Evolutionary conservation across 2,888 invertebrate species (phyloP), one percentile per base, ranked within the genome.

Genomic region (Keiferia lycopersicella): DNA sequence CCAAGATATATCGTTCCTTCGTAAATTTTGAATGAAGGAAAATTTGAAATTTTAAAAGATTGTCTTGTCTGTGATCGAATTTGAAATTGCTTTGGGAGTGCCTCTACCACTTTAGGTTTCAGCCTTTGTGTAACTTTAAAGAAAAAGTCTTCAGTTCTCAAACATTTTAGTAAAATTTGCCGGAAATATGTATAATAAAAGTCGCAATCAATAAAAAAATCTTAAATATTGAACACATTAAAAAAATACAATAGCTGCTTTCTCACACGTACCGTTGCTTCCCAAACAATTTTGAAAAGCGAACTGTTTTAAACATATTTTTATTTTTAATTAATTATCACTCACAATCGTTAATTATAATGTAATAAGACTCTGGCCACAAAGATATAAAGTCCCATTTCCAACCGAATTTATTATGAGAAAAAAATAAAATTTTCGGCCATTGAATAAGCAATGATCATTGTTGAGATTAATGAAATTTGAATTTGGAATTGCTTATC

Each of bases 401-500:
- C n/a, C 11, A 11, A 73, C 70, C 69, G 64, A 70, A 50, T 22
- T 75, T 82, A 80, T 83, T 83, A 83, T 87, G 86, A 82, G 87
- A 86, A 86, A 86, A 26, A 85, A 84, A 83, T 83, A 79, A 80
- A 84, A 83, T 84, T 87, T 87, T 85, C 79, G 83, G 83, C 84
- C 86, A 82, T 82, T 87, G 87, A 88, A 87, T 83, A 83, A 81
- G 78, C 76, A 74, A 74, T 75, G 81, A 82, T 83, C 81, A 80
- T 80, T 81, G 80, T 81, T 75, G 77, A 83, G 83, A 86, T 86
- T 87, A 87, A 82, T 84, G 83, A 83, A 87, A 84, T 87, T 88
- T 86, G 83, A 88, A 87, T 87, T 87, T 83, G 80, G 82, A 83
- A 82, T 81, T 73, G 73, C 71, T 63, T 65, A 71, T 72, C 71